Percentiles rank a stretch among this genome's conserved stretches.
Conservation (phyloP, 2,113 vertebrate genomes). For the Tetrao urogallus region DNA sequence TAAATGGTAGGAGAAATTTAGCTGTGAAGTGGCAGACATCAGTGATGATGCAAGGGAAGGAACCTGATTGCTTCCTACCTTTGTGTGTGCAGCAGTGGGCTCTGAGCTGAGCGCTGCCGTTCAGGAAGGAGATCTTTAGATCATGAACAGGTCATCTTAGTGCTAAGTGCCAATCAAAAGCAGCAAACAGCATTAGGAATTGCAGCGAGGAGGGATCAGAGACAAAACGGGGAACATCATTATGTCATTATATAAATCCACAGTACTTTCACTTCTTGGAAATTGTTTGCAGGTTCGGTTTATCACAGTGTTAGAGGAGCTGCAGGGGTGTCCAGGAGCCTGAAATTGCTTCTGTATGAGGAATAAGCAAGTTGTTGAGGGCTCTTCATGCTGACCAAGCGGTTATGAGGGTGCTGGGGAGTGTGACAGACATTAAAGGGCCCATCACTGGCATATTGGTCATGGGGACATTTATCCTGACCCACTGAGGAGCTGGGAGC, state of each 20-base stretch:
- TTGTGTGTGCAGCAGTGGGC: neutral
- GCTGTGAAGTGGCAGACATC: neutral
- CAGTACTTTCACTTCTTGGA: neutral
- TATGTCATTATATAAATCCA: neutral
- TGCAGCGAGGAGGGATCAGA: neutral
- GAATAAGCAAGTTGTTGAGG: neutral
- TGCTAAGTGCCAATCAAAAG: conserved; percentile 27
- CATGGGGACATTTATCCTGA: neutral
- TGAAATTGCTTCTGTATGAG: accelerated
- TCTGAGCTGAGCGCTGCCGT: neutral
- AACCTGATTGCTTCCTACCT: neutral
- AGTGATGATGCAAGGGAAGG: neutral
- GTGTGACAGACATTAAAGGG: neutral
- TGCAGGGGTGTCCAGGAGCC: neutral
- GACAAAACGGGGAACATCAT: neutral
- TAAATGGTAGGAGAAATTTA: neutral
- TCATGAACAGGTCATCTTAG: neutral
- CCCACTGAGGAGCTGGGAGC: accelerated
- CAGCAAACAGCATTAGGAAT: neutral
- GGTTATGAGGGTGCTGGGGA: neutral
- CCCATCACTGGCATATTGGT: neutral
- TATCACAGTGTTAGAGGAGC: neutral
- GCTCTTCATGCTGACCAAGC: neutral
- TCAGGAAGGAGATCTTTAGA: neutral
- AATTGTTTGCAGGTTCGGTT: neutral